Conservation (phyloP, 1,140 invertebrate species). For the Forficula auricularia region DNA sequence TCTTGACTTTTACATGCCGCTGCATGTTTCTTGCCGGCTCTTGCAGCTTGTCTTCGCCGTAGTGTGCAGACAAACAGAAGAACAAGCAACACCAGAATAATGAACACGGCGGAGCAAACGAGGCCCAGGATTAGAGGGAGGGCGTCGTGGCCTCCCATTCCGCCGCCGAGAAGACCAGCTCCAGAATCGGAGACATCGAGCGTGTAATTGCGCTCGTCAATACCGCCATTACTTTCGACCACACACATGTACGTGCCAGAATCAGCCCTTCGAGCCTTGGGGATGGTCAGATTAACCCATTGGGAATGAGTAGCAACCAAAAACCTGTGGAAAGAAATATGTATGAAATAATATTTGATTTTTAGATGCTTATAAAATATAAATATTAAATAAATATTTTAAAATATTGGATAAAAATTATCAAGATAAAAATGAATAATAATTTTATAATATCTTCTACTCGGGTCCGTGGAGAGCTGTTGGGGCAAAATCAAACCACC, state of each 20-base stretch:
- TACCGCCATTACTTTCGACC: constrained; percentile 68
- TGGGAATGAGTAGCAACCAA: constrained; percentile 29
- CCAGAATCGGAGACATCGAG: constrained; percentile 32
- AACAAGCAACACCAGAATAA: constrained; percentile 39
- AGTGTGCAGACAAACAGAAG: constrained; percentile 29
- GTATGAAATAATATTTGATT: too few relatives aligned
- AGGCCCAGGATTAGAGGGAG: constrained; percentile 29
- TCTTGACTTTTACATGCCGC: neutral
- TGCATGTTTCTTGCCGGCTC: neutral
- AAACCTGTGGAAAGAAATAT: constrained; percentile 21
- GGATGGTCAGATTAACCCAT: constrained; percentile 64
- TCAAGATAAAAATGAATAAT: too few relatives aligned
- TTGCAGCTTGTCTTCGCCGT: constrained; percentile 7
- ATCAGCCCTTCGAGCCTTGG: constrained; percentile 49
- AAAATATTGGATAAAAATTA: too few relatives aligned
- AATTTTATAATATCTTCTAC: too few relatives aligned
- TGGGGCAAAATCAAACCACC: too few relatives aligned
- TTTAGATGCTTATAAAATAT: too few relatives aligned
- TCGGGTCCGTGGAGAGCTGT: too few relatives aligned
- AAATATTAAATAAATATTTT: too few relatives aligned
- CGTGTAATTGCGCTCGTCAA: constrained; percentile 52
- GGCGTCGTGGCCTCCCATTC: constrained; percentile 19
- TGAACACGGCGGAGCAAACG: constrained; percentile 25
- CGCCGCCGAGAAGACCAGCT: constrained; percentile 10
- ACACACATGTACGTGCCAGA: constrained; percentile 75